Conservation (phyloP, 2,888 invertebrate genomes). For the Altica lythri region DNA sequence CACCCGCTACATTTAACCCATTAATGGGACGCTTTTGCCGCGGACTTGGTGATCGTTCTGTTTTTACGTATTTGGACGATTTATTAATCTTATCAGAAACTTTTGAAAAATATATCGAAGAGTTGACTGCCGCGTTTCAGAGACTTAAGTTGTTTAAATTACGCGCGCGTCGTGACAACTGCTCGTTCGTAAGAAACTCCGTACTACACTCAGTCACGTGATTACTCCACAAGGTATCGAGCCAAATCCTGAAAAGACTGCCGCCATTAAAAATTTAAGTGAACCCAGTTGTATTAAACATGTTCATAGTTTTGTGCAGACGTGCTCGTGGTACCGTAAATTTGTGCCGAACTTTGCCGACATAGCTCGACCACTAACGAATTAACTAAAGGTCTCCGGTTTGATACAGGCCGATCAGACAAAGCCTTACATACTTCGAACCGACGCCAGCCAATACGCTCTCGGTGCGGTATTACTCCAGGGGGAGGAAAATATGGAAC, state of each 20-base stretch:
- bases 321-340: neutral
- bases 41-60: conserved; percentile 26
- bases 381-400: conserved; percentile 18
- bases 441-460: conserved; percentile 5
- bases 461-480: conserved; percentile 23
- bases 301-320: conserved; percentile 23
- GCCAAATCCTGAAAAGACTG: conserved; percentile 33
- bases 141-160: conserved; percentile 23
- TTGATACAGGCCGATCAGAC: conserved; percentile 19
- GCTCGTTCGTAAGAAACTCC: conserved; percentile 24
- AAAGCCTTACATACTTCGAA: conserved; percentile 10
- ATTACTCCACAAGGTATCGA: conserved; percentile 29
- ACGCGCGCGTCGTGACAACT: conserved; percentile 21
- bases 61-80: conserved; percentile 34
- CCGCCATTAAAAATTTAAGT: conserved; percentile 28
- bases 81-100: conserved; percentile 19
- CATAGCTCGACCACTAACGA: conserved; percentile 18
- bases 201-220: conserved; percentile 32
- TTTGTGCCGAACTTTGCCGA: neutral
- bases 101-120: conserved; percentile 37
- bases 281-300: conserved; percentile 21
- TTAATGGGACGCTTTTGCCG: conserved; percentile 29
- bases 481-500: conserved; percentile 34
- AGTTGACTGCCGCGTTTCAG: conserved; percentile 38
- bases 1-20: conserved; percentile 29